Conservation (phyloP, 2,797 vertebrate species). For the Mionectes olivaceus region DNA sequence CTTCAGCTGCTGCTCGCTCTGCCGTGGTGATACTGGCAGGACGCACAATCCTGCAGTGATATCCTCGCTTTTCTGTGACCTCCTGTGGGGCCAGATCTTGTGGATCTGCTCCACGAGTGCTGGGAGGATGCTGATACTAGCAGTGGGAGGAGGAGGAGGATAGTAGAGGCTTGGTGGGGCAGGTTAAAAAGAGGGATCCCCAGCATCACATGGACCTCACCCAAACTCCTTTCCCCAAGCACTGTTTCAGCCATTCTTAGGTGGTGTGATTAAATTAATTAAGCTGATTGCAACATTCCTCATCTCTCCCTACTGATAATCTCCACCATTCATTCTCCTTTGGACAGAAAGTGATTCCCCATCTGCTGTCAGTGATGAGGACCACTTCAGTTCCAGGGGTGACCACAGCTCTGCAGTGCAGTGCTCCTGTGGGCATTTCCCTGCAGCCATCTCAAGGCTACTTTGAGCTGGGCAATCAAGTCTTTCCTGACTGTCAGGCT, state of each 20-base stretch:
- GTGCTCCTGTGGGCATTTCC: not conserved
- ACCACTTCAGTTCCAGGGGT: not conserved
- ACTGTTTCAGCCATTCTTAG: not conserved
- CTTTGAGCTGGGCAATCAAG: not conserved
- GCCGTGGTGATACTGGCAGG: not conserved
- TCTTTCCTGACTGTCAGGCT: not conserved
- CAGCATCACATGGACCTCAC: not conserved
- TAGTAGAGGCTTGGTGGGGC: not conserved
- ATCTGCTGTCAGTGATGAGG: not conserved
- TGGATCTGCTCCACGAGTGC: not conserved
- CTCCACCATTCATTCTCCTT: not conserved
- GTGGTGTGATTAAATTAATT: not conserved
- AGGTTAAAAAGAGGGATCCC: not conserved
- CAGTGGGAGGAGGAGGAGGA: accelerated
- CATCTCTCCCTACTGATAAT: not conserved
- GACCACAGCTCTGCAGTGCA: not conserved
- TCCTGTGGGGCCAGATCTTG: not conserved
- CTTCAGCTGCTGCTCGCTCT: not conserved
- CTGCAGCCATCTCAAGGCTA: not conserved
- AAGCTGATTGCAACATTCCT: not conserved
- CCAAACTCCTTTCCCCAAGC: not conserved
- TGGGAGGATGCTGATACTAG: not conserved
- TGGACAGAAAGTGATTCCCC: not conserved
- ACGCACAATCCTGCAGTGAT: not conserved
- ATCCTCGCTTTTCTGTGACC: not conserved